Evolutionary conservation across 2,113 vertebrate species (phyloP).

Genomic region (Leptodactylus fuscus): DNA sequence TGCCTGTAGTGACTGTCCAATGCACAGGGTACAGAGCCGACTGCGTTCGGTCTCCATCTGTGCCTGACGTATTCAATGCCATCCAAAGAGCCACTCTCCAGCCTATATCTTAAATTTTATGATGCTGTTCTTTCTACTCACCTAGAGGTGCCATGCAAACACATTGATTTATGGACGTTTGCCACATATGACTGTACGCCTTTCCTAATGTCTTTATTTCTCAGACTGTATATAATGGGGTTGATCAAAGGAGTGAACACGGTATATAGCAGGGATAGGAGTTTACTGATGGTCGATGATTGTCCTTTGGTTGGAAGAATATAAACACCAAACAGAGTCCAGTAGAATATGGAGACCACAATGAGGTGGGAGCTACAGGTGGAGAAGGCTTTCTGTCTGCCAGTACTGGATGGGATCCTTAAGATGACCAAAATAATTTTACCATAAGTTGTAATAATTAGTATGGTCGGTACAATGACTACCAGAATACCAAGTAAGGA

Average conservation of each 20-base stretch:
- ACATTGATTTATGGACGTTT: too few species aligned
- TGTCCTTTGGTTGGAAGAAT: neutral
- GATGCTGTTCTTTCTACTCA: too few species aligned
- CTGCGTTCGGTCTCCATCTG: too few species aligned
- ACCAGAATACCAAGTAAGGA: neutral
- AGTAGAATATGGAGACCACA: neutral
- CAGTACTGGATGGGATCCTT: neutral
- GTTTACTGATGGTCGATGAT: neutral
- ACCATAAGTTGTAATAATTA: neutral
- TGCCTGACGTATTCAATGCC: too few species aligned
- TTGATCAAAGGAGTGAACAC: neutral
- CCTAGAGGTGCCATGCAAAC: too few species aligned
- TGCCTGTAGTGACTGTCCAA: too few species aligned
- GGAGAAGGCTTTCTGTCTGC: slow-evolving; percentile 2
- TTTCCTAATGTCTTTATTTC: neutral
- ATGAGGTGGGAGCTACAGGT: slow-evolving; percentile 2
- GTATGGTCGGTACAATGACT: neutral
- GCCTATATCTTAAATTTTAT: too few species aligned
- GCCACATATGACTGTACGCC: too few species aligned
- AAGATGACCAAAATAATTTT: neutral
- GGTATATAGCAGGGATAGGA: neutral
- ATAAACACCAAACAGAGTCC: neutral
- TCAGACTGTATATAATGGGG: neutral
- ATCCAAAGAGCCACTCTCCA: too few species aligned
- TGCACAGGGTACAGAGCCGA: too few species aligned